Conservation (phyloP, 2,113 vertebrate genomes). For the Myotis lucifugus region DNA sequence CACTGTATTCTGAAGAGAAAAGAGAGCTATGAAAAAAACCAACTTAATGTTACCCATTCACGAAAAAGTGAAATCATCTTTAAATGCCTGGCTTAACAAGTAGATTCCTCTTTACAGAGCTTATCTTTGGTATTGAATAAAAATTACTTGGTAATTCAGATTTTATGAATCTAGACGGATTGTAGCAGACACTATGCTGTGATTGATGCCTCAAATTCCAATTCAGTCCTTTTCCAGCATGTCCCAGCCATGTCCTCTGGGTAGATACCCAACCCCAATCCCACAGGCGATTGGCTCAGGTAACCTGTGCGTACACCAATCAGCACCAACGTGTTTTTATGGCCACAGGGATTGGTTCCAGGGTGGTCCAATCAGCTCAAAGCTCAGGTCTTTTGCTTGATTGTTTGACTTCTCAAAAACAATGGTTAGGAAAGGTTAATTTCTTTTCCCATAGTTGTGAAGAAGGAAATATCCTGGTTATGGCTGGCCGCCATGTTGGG, state of each 20-base stretch:
- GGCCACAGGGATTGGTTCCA: background rate
- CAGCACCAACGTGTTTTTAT: background rate
- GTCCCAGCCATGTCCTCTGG: background rate
- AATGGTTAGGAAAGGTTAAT: background rate
- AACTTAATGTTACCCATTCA: background rate
- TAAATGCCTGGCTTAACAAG: background rate
- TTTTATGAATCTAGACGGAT: background rate
- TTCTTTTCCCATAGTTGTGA: background rate
- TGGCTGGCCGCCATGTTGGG: background rate
- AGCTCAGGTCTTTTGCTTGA: background rate
- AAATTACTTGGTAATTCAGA: background rate
- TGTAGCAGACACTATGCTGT: background rate
- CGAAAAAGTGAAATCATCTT: background rate
- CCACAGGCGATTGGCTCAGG: background rate
- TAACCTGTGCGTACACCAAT: background rate
- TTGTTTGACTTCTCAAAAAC: background rate
- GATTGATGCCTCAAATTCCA: background rate
- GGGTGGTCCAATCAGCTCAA: background rate
- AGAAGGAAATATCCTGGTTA: background rate
- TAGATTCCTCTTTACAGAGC: background rate
- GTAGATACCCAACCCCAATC: background rate
- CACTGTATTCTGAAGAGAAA: background rate
- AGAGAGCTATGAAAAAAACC: conserved; percentile 8
- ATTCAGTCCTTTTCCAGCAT: background rate
- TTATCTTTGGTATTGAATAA: background rate